Evolutionary conservation across 2,113 vertebrate genomes (phyloP).

Genomic region (Brevimyrus niger): DNA sequence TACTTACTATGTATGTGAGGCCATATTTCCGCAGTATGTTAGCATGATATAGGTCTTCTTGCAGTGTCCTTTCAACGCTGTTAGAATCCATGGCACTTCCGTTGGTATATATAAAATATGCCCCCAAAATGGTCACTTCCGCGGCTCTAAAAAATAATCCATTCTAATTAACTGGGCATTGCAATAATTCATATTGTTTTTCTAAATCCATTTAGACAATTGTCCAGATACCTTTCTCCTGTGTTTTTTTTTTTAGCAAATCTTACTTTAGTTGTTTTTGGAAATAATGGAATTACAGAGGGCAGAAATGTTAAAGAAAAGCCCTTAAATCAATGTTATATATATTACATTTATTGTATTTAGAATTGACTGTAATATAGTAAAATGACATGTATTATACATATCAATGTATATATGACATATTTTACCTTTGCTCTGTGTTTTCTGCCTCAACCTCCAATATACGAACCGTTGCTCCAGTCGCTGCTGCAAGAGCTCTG

Average conservation of each 20-base stretch:
- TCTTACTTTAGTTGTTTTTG: not conserved
- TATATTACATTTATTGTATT: not conserved
- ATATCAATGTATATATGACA: not conserved
- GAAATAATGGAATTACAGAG: not conserved
- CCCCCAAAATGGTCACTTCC: constrained; percentile 54
- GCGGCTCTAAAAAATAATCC: constrained; percentile 36
- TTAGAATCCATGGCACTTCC: constrained; percentile 65
- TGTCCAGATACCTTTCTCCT: not conserved
- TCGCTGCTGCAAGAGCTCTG: constrained; percentile 64
- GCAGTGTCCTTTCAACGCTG: constrained; percentile 57
- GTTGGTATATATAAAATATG: constrained; percentile 77
- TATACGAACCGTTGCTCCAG: constrained; percentile 64
- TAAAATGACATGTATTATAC: not conserved
- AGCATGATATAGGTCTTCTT: constrained; percentile 33
- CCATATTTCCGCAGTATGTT: constrained; percentile 52
- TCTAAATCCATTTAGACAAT: not conserved
- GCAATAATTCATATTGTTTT: not conserved
- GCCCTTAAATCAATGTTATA: not conserved
- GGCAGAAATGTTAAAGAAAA: not conserved
- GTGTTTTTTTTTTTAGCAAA: too few species aligned
- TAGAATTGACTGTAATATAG: not conserved
- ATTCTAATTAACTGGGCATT: not conserved
- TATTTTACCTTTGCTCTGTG: constrained; percentile 17
- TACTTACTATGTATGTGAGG: constrained; percentile 74
- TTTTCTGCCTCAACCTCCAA: constrained; percentile 17